A percentile compares a stretch with the other conserved stretches of the same genome.
phyloP scores from a whole-genome alignment of 2,113 vertebrate genomes.

The Psilopogon haemacephalus region DNA sequence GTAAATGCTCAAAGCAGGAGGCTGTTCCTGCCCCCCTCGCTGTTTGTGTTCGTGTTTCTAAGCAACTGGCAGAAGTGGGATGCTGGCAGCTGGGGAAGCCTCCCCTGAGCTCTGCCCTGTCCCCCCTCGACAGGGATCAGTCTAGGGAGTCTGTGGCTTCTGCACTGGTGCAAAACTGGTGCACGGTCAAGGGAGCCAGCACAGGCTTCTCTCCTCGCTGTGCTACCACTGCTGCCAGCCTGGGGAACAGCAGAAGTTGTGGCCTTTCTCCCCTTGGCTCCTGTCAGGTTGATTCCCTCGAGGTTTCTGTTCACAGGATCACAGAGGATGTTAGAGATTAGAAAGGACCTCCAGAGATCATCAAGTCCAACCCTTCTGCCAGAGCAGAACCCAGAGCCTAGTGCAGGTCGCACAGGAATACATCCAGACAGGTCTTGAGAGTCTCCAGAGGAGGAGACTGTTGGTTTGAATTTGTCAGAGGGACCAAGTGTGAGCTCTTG shows the following conservation, averaged over 20 bases:
- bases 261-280: background rate
- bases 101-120: background rate
- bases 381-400: no score
- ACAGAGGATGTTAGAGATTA: no score
- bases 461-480: background rate
- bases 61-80: background rate
- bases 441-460: no score
- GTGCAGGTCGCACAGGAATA: no score
- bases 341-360: no score
- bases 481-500: background rate
- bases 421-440: no score
- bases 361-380: no score
- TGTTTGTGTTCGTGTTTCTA: background rate
- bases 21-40: background rate
- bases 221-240: background rate
- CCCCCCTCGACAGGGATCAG: fast-evolving
- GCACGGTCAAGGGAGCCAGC: background rate
- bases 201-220: background rate
- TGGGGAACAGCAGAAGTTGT: background rate
- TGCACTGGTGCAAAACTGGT: background rate
- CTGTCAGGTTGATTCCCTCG: background rate
- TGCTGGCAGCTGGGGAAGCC: background rate
- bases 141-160: background rate
- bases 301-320: background rate
- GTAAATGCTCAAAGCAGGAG: conserved; percentile 28